Percentiles rank a stretch among this genome's conserved stretches.
phyloP scores from a whole-genome alignment of 1,140 invertebrate genomes.

The Papilio polyxenes region DNA sequence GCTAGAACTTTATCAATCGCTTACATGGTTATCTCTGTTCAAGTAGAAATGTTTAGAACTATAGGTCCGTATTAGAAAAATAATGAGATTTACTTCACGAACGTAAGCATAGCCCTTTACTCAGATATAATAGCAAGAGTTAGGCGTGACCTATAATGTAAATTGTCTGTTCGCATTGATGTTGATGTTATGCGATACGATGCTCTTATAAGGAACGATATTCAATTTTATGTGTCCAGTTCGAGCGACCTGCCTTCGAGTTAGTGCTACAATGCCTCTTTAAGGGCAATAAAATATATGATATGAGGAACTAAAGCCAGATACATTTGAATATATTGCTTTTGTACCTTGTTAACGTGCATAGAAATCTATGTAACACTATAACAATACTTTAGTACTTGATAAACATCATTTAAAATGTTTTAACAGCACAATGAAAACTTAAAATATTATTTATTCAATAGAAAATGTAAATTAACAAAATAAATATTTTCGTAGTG shows the following conservation, averaged over 20 bases:
- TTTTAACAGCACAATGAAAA: background rate
- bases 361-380: background rate
- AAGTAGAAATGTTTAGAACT: background rate
- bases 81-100: background rate
- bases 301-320: constrained; percentile 21
- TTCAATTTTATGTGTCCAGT: constrained; percentile 27
- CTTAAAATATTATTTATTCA: background rate
- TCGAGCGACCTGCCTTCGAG: background rate
- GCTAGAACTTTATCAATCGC: background rate
- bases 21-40: background rate
- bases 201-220: constrained; percentile 15
- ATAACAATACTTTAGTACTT: constrained; percentile 3
- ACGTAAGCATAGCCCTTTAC: background rate
- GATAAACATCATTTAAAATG: background rate
- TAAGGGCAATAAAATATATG: constrained; percentile 27
- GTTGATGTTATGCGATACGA: background rate
- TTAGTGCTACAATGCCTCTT: constrained; percentile 16
- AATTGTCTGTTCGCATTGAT: constrained; percentile 10
- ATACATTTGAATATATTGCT: constrained; percentile 17
- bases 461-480: background rate
- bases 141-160: constrained; percentile 22
- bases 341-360: constrained; percentile 24
- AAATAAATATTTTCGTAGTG: background rate
- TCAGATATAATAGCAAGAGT: constrained; percentile 17
- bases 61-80: background rate